Percentiles rank a stretch among this genome's conserved stretches.
phyloP scores from a whole-genome alignment of 2,113 vertebrate genomes.

The Oostethus manadensis region DNA sequence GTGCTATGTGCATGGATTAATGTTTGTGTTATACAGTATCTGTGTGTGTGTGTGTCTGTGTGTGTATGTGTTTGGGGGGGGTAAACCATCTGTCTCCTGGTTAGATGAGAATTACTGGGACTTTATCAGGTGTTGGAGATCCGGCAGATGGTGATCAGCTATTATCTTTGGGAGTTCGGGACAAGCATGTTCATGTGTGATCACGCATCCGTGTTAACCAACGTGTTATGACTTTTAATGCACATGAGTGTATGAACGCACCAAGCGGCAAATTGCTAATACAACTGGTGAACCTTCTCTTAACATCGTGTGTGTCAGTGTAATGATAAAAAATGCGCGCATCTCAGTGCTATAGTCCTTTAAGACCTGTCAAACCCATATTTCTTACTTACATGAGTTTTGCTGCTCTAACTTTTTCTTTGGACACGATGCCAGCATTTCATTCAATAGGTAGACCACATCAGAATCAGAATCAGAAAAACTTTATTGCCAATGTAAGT shows the following conservation, averaged over 20 bases:
- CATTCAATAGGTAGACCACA: background rate
- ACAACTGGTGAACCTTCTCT: background rate
- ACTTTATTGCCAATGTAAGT: too few relatives aligned
- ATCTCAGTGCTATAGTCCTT: too few relatives aligned
- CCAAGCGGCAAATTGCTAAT: background rate
- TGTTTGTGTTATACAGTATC: background rate
- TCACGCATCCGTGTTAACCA: constrained; percentile 44
- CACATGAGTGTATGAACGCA: constrained; percentile 5
- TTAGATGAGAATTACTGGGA: constrained; percentile 59
- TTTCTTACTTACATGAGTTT: too few relatives aligned
- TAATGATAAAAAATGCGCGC: too few relatives aligned
- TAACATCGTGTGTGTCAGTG: background rate
- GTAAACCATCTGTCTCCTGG: constrained; percentile 64
- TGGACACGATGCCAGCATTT: constrained; percentile 8
- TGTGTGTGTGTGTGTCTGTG: constrained; percentile 3
- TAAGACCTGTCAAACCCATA: too few relatives aligned
- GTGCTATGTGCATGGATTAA: background rate
- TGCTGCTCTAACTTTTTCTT: background rate
- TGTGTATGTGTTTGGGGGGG: constrained; percentile 10
- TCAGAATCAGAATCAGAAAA: too few relatives aligned
- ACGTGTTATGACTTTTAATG: constrained; percentile 27
- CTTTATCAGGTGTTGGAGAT: constrained; percentile 62
- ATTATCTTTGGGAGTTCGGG: constrained; percentile 47
- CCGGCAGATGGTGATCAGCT: constrained; percentile 58
- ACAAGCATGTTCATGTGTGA: constrained; percentile 1